phyloP scores from a whole-genome alignment of 2,113 vertebrate species.

The Sorex araneus region DNA sequence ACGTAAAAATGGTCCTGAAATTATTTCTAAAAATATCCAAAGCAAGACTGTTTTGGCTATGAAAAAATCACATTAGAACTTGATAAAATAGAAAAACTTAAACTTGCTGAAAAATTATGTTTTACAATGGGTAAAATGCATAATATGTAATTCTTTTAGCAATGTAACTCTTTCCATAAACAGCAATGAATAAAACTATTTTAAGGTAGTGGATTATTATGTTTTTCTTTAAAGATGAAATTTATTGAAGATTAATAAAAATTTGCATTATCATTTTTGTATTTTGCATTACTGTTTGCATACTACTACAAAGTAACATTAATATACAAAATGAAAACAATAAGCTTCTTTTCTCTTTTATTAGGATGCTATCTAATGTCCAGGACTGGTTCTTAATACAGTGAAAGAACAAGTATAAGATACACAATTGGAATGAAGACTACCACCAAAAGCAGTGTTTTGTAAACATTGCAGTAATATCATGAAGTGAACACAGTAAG shows the following conservation, averaged over 20 bases:
- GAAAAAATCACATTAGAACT: neutral
- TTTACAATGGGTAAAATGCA: conserved; percentile 54
- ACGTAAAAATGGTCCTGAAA: conserved; percentile 4
- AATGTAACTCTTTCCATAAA: conserved; percentile 28
- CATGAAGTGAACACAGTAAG: neutral
- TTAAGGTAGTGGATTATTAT: conserved; percentile 50
- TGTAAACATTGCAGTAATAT: neutral
- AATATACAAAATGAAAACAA: conserved; percentile 26
- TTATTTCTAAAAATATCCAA: conserved; percentile 11
- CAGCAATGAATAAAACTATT: conserved; percentile 52
- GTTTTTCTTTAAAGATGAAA: neutral
- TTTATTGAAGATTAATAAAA: no score
- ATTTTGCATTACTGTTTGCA: no score
- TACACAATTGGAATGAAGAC: neutral
- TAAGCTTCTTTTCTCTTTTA: neutral
- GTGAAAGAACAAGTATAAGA: neutral
- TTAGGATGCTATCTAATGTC: neutral
- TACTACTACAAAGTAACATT: neutral
- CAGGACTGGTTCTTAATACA: neutral
- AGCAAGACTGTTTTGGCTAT: neutral
- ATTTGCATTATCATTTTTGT: conserved; percentile 25
- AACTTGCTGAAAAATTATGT: conserved; percentile 36
- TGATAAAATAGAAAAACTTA: conserved; percentile 58
- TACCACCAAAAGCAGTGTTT: neutral
- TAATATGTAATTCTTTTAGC: conserved; percentile 11